Base-by-base conservation (phyloP, 2,113 vertebrate species). In the Panthera leo region DNA sequence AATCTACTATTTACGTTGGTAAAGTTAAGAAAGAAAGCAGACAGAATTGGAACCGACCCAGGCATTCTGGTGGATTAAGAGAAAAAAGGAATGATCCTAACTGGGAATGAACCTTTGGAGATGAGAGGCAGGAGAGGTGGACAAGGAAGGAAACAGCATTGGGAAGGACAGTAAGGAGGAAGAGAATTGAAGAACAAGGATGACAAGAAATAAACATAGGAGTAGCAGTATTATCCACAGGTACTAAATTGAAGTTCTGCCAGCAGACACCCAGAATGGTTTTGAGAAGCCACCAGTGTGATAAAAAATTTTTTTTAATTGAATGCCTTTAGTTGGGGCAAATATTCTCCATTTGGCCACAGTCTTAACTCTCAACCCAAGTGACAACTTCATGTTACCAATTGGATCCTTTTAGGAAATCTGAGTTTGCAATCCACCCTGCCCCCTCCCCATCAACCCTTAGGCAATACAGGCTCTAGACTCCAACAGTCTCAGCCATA, bases 21-120 rank as follows among this genome's bases (percentile, higher is more conserved):
- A 92, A 85, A 55, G 85, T 58, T 78, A 42, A 65, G 92, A 90
- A 79, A n/a, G 5, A 75, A 92, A 75, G 55, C 58, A 73, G 67
- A 14, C 23, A 55, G 45, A 80, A 80, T 87, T 75, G 36, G 31
- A 67, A 89, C 27, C 51, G 70, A n/a, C 36, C 7, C 63, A 51
- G 39, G 6, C 27, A 90, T 90, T 86, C 61, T 55, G 31, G 27
- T 76, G 16, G 21, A 88, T 80, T 84, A 65, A 78, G n/a, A 23
- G 25, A 68, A 76, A 65, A 67, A 39, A 79, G 5, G 0, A 73
- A 75, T 58, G 92, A 71, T 86, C 16, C 21, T 85, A 92, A 36
- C 34, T 79, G 34, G 51, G 61, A 78, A 25, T 86, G 67, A 95
- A 39, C 10, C 51, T 71, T 36, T 65, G n/a, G 53, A 78, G 36